Base-by-base conservation (phyloP, 2,113 vertebrate species). In the Spilogale gracilis region DNA sequence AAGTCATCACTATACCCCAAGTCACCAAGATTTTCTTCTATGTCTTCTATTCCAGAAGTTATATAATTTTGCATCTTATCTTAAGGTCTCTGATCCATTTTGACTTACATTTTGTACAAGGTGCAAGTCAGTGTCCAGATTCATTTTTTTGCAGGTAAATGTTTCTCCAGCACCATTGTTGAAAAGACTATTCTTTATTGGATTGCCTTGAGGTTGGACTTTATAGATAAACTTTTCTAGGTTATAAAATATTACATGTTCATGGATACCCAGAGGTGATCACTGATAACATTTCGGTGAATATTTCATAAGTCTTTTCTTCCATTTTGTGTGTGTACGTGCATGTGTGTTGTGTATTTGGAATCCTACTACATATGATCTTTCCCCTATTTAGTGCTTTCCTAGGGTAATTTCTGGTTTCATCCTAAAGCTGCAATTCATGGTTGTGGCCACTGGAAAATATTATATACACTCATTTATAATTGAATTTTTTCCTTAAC, bases 361-460 rank as follows among this genome's bases (percentile, higher is more conserved):
- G 32, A 60, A 65, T 30, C 4, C 20, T 91, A 23, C 48, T 76
- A 48, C 20, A 12, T 48, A 80, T 30, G 13, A 71, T n/a, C 16
- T 38, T 18, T 14, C 38, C 5, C n/a, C 3, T 54, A 21, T 0
- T 76, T 12, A 38, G 23, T 50, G 43, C 54, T 65, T 61, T 43
- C 25, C 1, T 52, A 23, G 9, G 3, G 32, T 21, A 69, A 80
- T 61, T 74, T 91, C 38, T 63, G 12, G 78, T 92, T 95, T 67
- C 23, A 89, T 74, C 17, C 9, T 84, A 88, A 89, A 95, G 18
- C 16, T 96, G 71, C 43, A 76, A 92, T 82, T 76, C 32, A 69
- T 56, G 74, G 25, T 85, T 58, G 38, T 71, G 6, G 25, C 23
- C n/a, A 45, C 45, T 48, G 18, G 16, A 17, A 92, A 92, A 52